Percentiles rank a stretch among this genome's conserved stretches.
These are phyloP conservation scores for Thermophis baileyi DNA, from an alignment of 2,113 vertebrate species.

Conservation along the genomic window DNA sequence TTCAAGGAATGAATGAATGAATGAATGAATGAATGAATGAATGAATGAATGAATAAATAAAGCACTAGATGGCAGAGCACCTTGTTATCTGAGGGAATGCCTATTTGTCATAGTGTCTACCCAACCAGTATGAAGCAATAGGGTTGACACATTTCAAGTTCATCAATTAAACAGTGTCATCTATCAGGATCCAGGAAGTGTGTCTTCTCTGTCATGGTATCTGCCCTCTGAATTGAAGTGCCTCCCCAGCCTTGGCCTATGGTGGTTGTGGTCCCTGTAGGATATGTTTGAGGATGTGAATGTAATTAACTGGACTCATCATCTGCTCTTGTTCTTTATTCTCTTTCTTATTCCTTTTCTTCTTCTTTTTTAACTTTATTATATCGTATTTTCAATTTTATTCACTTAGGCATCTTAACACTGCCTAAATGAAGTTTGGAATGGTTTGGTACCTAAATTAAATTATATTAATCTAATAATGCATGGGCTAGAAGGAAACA, in stretches of 20 bases:
- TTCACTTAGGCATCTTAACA: not conserved
- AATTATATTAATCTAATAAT: not conserved
- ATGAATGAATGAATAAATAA: too few relatives aligned
- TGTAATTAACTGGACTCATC: not conserved
- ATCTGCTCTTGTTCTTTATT: not conserved
- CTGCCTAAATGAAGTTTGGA: not conserved
- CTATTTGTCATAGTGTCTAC: too few relatives aligned
- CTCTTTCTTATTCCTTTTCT: not conserved
- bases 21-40: too few relatives aligned
- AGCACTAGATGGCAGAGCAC: too few relatives aligned
- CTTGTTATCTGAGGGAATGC: too few relatives aligned
- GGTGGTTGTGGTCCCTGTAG: not conserved
- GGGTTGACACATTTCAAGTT: too few relatives aligned
- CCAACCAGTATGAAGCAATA: too few relatives aligned
- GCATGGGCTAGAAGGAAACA: not conserved
- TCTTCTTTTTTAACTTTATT: not conserved
- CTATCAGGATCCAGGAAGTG: not conserved
- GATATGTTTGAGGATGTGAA: not conserved
- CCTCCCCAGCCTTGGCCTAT: too few relatives aligned
- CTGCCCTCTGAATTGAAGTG: not conserved
- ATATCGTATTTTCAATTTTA: not conserved
- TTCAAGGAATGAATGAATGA: too few relatives aligned
- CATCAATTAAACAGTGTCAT: not conserved
- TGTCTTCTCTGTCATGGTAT: not conserved
- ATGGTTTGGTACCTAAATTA: not conserved